A percentile compares a stretch with the other conserved stretches of the same genome.
These are phyloP conservation scores for Oreochromis niloticus DNA, from an alignment of 2,113 vertebrate genomes.

Conservation along the genomic window DNA sequence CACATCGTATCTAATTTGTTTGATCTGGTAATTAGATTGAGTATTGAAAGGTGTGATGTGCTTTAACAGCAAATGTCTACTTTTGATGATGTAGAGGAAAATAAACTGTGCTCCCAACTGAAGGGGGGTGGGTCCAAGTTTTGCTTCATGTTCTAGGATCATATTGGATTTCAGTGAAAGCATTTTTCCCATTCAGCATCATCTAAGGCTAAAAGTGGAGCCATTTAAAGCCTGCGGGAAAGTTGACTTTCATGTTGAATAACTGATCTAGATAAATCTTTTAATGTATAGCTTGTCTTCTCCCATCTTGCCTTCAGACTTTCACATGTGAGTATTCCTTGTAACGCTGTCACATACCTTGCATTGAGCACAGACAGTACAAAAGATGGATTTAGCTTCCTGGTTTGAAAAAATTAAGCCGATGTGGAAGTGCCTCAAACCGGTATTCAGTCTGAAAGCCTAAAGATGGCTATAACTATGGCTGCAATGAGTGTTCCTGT, in stretches of 20 bases:
- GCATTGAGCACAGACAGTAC: not conserved
- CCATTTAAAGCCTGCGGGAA: not conserved
- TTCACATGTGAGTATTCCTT: slow-evolving; percentile 39
- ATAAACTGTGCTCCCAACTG: not conserved
- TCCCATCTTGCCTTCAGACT: slow-evolving; percentile 26
- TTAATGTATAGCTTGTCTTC: not conserved
- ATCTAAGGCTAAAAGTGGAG: not conserved
- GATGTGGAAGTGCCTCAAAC: not conserved
- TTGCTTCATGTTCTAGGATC: not conserved
- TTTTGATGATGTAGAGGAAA: not conserved
- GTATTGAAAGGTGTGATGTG: not conserved
- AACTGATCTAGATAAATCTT: not conserved
- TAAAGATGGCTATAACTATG: not conserved
- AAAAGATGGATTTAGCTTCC: not conserved
- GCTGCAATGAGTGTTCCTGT: not conserved
- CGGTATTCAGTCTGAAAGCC: not conserved
- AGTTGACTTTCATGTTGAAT: not conserved
- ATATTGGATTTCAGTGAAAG: not conserved
- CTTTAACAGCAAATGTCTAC: not conserved
- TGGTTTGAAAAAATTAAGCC: not conserved
- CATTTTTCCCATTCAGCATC: not conserved
- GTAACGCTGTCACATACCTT: not conserved
- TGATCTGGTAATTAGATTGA: not conserved
- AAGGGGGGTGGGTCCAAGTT: not conserved
- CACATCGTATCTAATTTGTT: not conserved